Evolutionary conservation across 2,888 invertebrate species (phyloP).

Genomic region (Eucera pruinosa): DNA sequence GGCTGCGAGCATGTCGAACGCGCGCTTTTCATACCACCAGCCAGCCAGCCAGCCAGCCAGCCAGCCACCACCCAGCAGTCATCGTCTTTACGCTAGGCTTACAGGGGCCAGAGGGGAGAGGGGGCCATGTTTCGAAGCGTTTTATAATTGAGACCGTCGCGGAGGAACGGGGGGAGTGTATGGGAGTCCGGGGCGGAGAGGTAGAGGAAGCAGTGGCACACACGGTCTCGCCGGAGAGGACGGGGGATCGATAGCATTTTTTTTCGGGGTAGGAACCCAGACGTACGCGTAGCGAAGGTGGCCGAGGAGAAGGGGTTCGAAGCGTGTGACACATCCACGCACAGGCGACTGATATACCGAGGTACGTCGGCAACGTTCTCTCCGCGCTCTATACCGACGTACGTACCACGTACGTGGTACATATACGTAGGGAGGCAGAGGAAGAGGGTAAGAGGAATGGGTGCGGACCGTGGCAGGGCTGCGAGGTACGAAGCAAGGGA

Average conservation of each 20-base stretch:
- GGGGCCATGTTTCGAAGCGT: conserved; percentile 79
- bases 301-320: conserved; percentile 58
- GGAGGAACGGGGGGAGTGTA: conserved; percentile 22
- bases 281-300: conserved; percentile 64
- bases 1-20: conserved; percentile 45
- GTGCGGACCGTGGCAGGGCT: conserved; percentile 11
- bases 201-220: too few species aligned
- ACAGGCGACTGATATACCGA: conserved; percentile 55
- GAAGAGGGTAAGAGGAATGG: conserved; percentile 19
- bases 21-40: conserved; percentile 66
- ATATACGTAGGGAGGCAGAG: conserved; percentile 38
- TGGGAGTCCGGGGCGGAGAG: too few species aligned
- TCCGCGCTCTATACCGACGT: too few species aligned
- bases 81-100: conserved; percentile 68
- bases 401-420: background rate
- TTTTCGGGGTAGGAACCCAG: conserved; percentile 73
- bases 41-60: too few species aligned
- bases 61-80: conserved; percentile 59
- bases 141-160: conserved; percentile 80
- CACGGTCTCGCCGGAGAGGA: conserved; percentile 50
- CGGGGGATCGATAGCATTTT: conserved; percentile 77
- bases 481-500: conserved; percentile 9
- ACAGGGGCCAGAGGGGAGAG: conserved; percentile 29
- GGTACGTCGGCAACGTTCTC: conserved; percentile 39
- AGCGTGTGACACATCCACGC: conserved; percentile 63